phyloP scores from a whole-genome alignment of 53 echinoderm and acorn worm species.

The Patiria pectinifera region DNA sequence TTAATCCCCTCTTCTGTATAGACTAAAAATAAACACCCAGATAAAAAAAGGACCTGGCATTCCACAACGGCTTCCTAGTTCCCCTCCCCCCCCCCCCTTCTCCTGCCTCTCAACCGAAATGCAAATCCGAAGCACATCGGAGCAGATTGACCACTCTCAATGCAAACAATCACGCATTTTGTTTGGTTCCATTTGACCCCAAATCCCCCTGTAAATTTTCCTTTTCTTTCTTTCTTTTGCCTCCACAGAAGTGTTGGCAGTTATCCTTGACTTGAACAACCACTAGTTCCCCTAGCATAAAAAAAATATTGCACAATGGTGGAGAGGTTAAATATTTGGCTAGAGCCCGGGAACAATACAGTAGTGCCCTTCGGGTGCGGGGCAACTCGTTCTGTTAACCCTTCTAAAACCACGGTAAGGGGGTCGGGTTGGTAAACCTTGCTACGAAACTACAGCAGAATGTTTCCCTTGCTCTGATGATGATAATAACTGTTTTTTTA shows the following conservation, averaged over 20 bases:
- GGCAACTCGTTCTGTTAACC: neutral
- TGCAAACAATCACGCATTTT: neutral
- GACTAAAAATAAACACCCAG: slow-evolving; percentile 1
- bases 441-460: neutral
- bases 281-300: neutral
- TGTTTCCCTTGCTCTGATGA: neutral
- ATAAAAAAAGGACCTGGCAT: neutral
- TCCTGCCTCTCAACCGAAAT: neutral
- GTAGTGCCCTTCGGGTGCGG: neutral
- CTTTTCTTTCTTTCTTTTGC: neutral
- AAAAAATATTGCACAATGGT: slow-evolving; percentile 12
- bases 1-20: neutral
- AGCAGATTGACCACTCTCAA: neutral
- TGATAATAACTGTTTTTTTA: no score
- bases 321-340: slow-evolving; percentile 10
- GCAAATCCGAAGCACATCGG: neutral
- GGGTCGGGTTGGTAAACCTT: neutral
- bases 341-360: neutral
- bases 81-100: neutral
- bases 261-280: neutral
- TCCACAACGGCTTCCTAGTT: neutral
- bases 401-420: neutral
- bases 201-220: neutral
- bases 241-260: neutral
- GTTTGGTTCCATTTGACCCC: neutral